phyloP scores from a whole-genome alignment of 2,888 invertebrate species.

The Nasonovia ribisnigri region DNA sequence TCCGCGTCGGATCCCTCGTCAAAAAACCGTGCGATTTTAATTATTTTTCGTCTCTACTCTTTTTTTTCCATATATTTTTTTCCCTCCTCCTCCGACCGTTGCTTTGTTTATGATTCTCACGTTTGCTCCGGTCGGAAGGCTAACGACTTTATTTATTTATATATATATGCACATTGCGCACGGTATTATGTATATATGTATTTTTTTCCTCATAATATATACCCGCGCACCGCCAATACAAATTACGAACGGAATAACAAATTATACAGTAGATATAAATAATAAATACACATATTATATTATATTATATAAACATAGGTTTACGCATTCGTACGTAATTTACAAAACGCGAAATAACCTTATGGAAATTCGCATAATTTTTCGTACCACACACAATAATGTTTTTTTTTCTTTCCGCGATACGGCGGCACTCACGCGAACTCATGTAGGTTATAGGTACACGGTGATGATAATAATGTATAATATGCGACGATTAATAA shows the following conservation, averaged over 20 bases:
- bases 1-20: slow-evolving; percentile 63
- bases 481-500: neutral
- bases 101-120: slow-evolving; percentile 53
- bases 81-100: neutral
- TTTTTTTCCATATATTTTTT: slow-evolving; percentile 14
- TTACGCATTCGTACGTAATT: neutral
- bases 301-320: neutral
- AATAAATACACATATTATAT: too few species aligned
- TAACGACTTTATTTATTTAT: slow-evolving; percentile 42
- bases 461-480: neutral
- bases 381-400: neutral
- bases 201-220: neutral
- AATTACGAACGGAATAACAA: slow-evolving; percentile 28
- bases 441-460: neutral
- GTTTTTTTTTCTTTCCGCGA: neutral
- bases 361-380: slow-evolving; percentile 9
- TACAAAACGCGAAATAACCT: neutral
- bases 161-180: neutral
- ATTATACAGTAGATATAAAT: neutral
- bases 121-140: slow-evolving; percentile 55
- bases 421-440: neutral
- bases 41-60: slow-evolving; percentile 49
- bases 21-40: slow-evolving; percentile 63
- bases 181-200: neutral
- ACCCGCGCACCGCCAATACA: neutral